A percentile compares a stretch with the other conserved stretches of the same genome.
Conservation (phyloP, 30 jellyfish, hydroid and myxozoan species). For the Calvadosia cruxmelitensis region DNA sequence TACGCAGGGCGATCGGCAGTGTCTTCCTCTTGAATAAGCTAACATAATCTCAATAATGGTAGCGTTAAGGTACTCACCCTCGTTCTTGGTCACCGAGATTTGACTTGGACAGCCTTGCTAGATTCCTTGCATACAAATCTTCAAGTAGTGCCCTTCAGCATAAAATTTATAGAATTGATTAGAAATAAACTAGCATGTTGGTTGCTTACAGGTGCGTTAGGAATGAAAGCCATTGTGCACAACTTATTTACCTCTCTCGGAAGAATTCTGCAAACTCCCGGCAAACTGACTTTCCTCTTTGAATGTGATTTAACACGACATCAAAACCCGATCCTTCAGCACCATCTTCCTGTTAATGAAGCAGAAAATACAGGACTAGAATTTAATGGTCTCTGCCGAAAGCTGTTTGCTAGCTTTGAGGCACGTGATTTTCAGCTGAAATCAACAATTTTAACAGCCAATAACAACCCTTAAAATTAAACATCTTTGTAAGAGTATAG, state of each 20-base stretch:
- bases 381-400: background rate
- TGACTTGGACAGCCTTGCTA: constrained; percentile 27
- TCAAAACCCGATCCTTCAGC: constrained; percentile 55
- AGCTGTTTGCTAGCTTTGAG: no score
- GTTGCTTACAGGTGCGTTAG: constrained; percentile 1
- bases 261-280: constrained; percentile 55
- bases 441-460: no score
- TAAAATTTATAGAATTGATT: constrained; percentile 1
- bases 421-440: no score
- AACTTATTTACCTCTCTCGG: constrained; percentile 22
- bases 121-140: constrained; percentile 32
- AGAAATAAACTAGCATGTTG: background rate
- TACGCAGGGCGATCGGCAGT: no score
- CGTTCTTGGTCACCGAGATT: constrained; percentile 33
- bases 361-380: background rate
- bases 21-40: no score
- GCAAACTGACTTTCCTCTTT: constrained; percentile 38
- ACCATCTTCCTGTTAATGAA: constrained; percentile 25
- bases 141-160: constrained; percentile 40
- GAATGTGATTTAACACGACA: constrained; percentile 18
- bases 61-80: no score
- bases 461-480: no score
- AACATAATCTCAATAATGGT: no score
- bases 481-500: no score
- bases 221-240: background rate